Evolutionary conservation across 2,888 invertebrate genomes (phyloP), one percentile per base, ranked within the genome.

Genomic region (Lysandra bellargus): DNA sequence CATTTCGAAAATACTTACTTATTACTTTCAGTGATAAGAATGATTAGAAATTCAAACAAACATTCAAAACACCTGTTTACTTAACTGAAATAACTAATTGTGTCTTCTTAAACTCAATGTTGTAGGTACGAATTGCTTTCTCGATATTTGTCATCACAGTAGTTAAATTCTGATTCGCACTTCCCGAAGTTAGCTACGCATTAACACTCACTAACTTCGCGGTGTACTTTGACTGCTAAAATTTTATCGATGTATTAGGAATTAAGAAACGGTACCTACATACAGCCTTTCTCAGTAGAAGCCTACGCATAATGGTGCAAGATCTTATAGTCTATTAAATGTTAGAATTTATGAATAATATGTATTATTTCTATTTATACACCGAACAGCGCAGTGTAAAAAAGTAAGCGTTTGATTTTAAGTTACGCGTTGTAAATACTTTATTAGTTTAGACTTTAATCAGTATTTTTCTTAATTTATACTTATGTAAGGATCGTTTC

Each of bases 391-490:
- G 81, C 80, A 81, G 84, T 85, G 85, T 84, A 84, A 85, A 84
- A 78, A 80, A 80, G 82, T 79, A 76, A 80, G 49, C 73, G 79
- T 61, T 30, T 79, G 78, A 79, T 77, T 78, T 74, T 90, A 88
- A 88, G 88, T 91, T 91, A 78, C 69, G 80, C 80, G 83, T 81
- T 94, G 94, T 94, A 94, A 89, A 94, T 94, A 94, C 92, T 90
- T 85, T 86, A 82, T 83, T 84, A 88, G 90, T 79, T 85, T 92
- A 92, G 91, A 89, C 88, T 93, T 91, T 88, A 91, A 94, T 87
- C 94, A 94, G 94, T 94, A 94, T 94, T 94, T 92, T 89, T 88
- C 88, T 87, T 94, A 94, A 94, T 93, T 94, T 94, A 94, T 94
- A 88, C 88, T 90, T 92, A 88, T 91, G 84, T 94, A 93, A 93